A percentile compares a stretch with the other conserved stretches of the same genome.
These are phyloP conservation scores for Ditylenchus dipsaci DNA, from an alignment of 1,140 invertebrate species.

Conservation along the genomic window DNA sequence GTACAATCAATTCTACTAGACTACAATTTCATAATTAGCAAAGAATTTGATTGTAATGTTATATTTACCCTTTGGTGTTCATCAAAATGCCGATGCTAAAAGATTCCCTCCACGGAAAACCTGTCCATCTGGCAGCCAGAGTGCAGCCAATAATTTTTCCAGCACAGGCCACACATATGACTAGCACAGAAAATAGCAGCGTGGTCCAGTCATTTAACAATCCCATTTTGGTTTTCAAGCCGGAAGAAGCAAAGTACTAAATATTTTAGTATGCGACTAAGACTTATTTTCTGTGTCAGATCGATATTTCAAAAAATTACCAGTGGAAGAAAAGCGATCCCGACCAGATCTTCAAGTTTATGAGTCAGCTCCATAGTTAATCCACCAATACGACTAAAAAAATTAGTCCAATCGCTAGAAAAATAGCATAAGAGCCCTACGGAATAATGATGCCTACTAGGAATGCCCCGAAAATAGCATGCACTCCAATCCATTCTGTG, in stretches of 20 bases:
- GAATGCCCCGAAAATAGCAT: conserved; percentile 48
- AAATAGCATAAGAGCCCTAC: no score
- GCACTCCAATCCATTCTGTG: conserved; percentile 45
- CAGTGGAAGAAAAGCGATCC: conserved; percentile 18
- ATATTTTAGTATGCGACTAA: neutral
- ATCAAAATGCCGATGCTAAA: conserved; percentile 23
- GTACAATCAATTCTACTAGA: conserved; percentile 24
- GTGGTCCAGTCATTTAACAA: conserved; percentile 18
- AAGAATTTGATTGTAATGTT: neutral
- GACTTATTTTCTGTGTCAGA: neutral
- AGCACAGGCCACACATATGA: conserved; percentile 19
- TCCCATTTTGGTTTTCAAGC: conserved; percentile 17
- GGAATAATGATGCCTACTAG: conserved; percentile 42
- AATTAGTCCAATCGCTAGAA: no score
- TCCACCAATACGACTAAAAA: conserved; percentile 1
- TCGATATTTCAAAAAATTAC: conserved; percentile 5
- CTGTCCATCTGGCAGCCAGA: conserved; percentile 11
- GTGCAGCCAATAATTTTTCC: conserved; percentile 27
- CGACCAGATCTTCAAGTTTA: conserved; percentile 18
- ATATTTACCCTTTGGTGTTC: conserved; percentile 19
- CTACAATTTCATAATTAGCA: neutral
- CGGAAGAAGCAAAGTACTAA: conserved; percentile 26
- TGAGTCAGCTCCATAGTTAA: conserved; percentile 20
- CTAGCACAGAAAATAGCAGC: conserved; percentile 3
- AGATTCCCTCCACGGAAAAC: conserved; percentile 24